Percentiles rank a stretch among this genome's conserved stretches.
phyloP scores from a whole-genome alignment of 2,797 vertebrate species.

The Sebastes reedi region DNA sequence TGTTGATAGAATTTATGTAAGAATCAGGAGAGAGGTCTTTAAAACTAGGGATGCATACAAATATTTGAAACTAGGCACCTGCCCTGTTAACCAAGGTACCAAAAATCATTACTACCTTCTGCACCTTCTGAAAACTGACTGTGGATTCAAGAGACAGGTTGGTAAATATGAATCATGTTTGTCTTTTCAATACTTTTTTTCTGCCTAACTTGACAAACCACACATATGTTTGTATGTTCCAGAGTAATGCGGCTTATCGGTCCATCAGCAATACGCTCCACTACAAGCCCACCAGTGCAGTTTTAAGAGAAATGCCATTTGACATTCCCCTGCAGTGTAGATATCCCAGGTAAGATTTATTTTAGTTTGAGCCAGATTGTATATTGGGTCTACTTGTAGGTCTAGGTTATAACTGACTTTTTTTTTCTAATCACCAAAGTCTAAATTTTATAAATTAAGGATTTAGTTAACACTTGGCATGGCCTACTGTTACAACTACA shows the following conservation, averaged over 20 bases:
- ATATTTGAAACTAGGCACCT: constrained; percentile 68
- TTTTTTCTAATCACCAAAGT: neutral
- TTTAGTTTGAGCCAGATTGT: neutral
- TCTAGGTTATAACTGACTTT: neutral
- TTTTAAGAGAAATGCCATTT: constrained; percentile 69
- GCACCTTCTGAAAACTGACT: constrained; percentile 53
- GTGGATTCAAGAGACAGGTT: constrained; percentile 65
- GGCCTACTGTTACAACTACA: neutral
- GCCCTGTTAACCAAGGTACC: constrained; percentile 60
- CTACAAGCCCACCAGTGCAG: constrained; percentile 38
- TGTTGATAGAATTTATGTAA: constrained; percentile 70
- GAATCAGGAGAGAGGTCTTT: constrained; percentile 56
- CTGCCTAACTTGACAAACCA: neutral
- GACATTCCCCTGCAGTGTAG: constrained; percentile 60
- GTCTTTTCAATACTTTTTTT: accelerated
- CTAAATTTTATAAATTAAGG: neutral
- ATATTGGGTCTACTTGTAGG: neutral
- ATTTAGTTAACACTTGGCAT: neutral
- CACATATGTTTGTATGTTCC: constrained; percentile 16
- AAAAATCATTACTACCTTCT: constrained; percentile 59
- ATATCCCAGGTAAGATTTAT: constrained; percentile 65
- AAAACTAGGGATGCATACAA: constrained; percentile 9
- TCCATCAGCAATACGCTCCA: constrained; percentile 22
- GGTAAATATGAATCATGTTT: neutral
- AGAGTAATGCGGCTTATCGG: constrained; percentile 53